A percentile compares a stretch with the other conserved stretches of the same genome.
Conservation (phyloP, 2,113 vertebrate species). For the Muntiacus muntjak region DNA sequence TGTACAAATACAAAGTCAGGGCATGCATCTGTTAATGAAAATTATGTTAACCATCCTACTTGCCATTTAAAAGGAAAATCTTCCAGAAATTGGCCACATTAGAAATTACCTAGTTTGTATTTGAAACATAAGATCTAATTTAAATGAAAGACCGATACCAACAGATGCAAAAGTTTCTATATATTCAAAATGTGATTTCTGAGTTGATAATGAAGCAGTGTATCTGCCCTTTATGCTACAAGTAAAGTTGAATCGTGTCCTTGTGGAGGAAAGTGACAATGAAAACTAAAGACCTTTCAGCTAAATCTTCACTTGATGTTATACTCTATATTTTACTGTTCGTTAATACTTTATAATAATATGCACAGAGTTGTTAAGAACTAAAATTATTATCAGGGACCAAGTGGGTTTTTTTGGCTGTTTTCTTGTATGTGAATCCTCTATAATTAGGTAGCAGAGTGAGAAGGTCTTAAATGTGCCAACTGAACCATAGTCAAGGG, state of each 20-base stretch:
- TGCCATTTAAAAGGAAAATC: constrained; percentile 9
- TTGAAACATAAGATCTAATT: constrained; percentile 2
- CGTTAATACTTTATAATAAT: constrained; percentile 16
- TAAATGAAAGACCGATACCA: background rate
- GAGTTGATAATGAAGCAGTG: background rate
- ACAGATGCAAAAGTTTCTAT: background rate
- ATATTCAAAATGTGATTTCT: constrained; percentile 1
- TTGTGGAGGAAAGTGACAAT: background rate
- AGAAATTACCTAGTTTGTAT: background rate
- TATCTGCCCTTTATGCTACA: background rate
- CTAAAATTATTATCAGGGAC: background rate
- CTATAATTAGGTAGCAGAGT: background rate
- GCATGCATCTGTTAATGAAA: background rate
- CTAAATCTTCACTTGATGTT: background rate
- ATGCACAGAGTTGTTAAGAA: background rate
- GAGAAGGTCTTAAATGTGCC: background rate
- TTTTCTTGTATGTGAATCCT: background rate
- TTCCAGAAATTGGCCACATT: background rate
- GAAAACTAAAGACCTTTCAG: background rate
- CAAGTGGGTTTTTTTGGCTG: background rate
- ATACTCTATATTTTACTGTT: background rate
- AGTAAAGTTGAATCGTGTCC: background rate
- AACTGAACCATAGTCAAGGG: background rate
- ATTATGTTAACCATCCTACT: background rate
- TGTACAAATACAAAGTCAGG: background rate